Evolutionary conservation across 2,888 invertebrate genomes (phyloP).

Genomic region (Fabriciana adippe): DNA sequence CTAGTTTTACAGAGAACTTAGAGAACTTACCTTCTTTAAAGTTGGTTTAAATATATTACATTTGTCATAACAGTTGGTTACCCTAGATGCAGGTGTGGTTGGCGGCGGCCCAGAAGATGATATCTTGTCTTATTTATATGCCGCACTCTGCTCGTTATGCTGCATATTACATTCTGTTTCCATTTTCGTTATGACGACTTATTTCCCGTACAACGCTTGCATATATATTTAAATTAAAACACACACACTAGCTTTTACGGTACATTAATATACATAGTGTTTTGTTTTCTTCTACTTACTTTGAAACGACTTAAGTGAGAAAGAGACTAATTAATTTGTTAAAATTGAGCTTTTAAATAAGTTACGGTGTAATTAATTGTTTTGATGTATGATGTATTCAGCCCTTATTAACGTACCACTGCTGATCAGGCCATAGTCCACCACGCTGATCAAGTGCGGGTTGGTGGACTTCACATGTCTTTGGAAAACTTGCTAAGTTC

Average conservation of each 20-base stretch:
- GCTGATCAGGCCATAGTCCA: too few species aligned
- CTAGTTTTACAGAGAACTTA: too few species aligned
- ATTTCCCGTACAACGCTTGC: conserved; percentile 1
- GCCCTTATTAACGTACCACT: too few species aligned
- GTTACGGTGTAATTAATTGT: too few species aligned
- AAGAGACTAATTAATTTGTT: too few species aligned
- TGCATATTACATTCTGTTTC: conserved; percentile 35
- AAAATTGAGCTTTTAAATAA: too few species aligned
- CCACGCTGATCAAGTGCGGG: too few species aligned
- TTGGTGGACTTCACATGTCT: too few species aligned
- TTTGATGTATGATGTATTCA: too few species aligned
- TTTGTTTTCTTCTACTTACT: neutral
- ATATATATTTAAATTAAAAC: conserved; percentile 7
- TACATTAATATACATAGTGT: neutral
- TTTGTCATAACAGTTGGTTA: conserved; percentile 10
- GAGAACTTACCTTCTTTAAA: too few species aligned
- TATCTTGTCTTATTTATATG: conserved; percentile 43
- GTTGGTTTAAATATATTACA: neutral
- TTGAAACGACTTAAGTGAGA: neutral
- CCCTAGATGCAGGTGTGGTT: conserved; percentile 40
- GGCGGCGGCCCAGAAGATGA: conserved; percentile 42
- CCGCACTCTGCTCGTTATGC: conserved; percentile 32
- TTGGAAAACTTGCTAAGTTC: too few species aligned
- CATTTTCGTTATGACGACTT: conserved; percentile 16
- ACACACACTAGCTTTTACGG: neutral